Evolutionary conservation across 2,113 vertebrate species (phyloP), one percentile per base, ranked within the genome.

Genomic region (Carettochelys insculpta): DNA sequence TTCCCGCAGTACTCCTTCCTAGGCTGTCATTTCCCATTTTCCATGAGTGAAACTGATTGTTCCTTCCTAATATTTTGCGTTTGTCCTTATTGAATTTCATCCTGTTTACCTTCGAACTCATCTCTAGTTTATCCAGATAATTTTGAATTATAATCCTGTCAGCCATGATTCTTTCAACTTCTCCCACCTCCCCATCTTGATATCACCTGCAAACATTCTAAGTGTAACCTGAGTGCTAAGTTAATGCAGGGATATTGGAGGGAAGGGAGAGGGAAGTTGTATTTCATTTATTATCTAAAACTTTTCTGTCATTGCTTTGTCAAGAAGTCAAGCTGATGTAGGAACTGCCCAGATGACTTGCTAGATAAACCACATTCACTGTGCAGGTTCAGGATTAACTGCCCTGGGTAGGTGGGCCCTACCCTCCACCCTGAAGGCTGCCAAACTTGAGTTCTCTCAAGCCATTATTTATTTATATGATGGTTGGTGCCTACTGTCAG

Each of bases 271-370:
- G 58, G 34, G 34, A 65, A n/a, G 54, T 65, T 45, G 58, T 82
- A 87, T 56, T 84, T 87, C 90, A 48, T 90, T 93, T 58, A 6
- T 85, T 83, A 91, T 85, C 56, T 77, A 58, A 53, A 19, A 77
- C 22, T 45, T 89, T 93, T 77, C 48, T 51, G 17, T 75, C 53
- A 1, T n/a, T 31, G 34, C 43, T 0, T 3, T 78, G 45, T 88
- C 84, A 79, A 56, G 52, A 80, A 94, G 78, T 90, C 87, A 84
- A 54, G 79, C 61, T 92, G 86, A 73, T 85, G 54, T 48, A 88
- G 83, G 50, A n/a, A 73, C 56, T 89, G 86, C 81, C 84, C 43
- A 82, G 77, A 54, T 53, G 14, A 53, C 65, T 88, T 75, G 82
- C 58, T 79, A 41, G 0, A 0, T 48, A 58, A 92, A 83, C 79